A percentile compares a stretch with the other conserved stretches of the same genome.
Conservation (phyloP, 2,797 vertebrate genomes). For the Atherinosoma microstoma region DNA sequence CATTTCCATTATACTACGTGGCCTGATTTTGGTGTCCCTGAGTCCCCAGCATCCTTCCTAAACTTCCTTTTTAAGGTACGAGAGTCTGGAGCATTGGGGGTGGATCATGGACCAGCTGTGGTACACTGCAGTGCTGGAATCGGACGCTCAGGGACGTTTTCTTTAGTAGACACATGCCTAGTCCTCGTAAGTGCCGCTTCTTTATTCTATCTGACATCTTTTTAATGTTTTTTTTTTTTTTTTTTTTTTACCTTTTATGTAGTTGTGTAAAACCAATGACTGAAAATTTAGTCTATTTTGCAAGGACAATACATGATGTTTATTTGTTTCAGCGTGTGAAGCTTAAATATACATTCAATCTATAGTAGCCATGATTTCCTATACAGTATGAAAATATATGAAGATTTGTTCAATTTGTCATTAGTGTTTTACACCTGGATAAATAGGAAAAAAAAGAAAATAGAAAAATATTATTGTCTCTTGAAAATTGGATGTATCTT, state of each 20-base stretch:
- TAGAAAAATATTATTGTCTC: background rate
- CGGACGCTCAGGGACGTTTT: slow-evolving; percentile 96
- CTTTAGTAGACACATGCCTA: slow-evolving; percentile 95
- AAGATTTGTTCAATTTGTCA: too few species aligned
- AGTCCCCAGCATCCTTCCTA: slow-evolving; percentile 97
- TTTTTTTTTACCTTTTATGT: too few species aligned
- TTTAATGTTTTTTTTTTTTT: too few species aligned
- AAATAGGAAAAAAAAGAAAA: background rate
- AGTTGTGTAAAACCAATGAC: too few species aligned
- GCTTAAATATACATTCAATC: too few species aligned
- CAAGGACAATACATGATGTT: too few species aligned
- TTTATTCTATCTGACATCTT: background rate
- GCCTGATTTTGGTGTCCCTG: slow-evolving; percentile 98
- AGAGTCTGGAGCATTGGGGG: slow-evolving; percentile 88
- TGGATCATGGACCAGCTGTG: slow-evolving; percentile 89
- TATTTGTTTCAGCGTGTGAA: too few species aligned
- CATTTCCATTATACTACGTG: slow-evolving; percentile 99
- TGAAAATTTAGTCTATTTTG: too few species aligned
- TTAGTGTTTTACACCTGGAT: too few species aligned
- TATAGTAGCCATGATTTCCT: too few species aligned
- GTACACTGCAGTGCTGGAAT: slow-evolving; percentile 99
- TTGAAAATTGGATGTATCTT: too few species aligned
- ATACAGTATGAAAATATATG: too few species aligned
- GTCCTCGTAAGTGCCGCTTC: slow-evolving; percentile 88
- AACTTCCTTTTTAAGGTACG: slow-evolving; percentile 98